Evolutionary conservation across 2,797 vertebrate genomes (phyloP), one percentile per base, ranked within the genome.

Genomic region (Ptychadena robeensis): DNA sequence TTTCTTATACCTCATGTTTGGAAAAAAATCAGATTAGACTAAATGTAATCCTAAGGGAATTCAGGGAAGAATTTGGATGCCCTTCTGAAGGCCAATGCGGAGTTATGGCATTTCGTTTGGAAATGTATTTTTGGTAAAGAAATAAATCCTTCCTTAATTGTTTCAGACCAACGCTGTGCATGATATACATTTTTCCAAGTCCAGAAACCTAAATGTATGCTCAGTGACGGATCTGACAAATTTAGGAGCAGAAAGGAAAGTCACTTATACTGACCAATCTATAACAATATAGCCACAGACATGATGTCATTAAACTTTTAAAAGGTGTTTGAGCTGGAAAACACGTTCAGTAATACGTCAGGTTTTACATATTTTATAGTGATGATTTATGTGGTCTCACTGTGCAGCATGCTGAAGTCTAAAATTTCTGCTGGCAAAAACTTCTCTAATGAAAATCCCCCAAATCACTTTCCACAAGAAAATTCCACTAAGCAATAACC

Each of bases 311-410:
- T 75, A 2, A 0, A 86, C 40, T 89, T 89, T 91, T 76, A 88
- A 90, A 87, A 88, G 86, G 87, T 90, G 88, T 90, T 88, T 88
- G 86, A 89, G 82, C 87, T 88, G 88, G 87, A 89, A 92, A 91
- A 88, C 71, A 79, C 78, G 88, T 91, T 88, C 82, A 77, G 80
- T 35, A 61, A 77, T 86, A 79, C 88, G 89, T 89, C 86, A 86
- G 83, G 82, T 67, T 59, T 86, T 89, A 87, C 70, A 87, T 89
- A 89, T 91, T 87, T 87, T 85, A 89, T 90, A 88, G 88, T 87
- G 87, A 89, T 89, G 82, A 87, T 87, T 85, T 89, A 87, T 35
- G 0, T 8, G 75, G 69, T 70, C 64, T 89, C 78, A 40, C 67
- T 11, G 12, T 79, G 48, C n/a, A 76, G 63, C 28, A 61, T 80